Evolutionary conservation across 1,140 invertebrate species (phyloP), one percentile per base, ranked within the genome.

Genomic region (Physella acuta): DNA sequence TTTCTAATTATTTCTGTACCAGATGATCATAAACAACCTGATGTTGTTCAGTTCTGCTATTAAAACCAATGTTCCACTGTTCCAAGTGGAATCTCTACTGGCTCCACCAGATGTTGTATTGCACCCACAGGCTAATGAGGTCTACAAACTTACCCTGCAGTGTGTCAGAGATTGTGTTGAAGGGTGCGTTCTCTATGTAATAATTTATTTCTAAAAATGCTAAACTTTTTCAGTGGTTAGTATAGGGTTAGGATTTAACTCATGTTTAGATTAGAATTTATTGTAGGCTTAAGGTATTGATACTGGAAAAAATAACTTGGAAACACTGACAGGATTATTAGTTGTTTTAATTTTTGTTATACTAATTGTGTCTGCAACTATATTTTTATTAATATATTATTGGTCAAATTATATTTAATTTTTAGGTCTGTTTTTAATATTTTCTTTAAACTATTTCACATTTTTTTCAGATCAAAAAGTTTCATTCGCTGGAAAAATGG

Each of bases 401-500:
- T n/a, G n/a, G n/a, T n/a, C n/a, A n/a, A n/a, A n/a, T n/a, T n/a
- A n/a, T n/a, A n/a, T n/a, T n/a, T n/a, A n/a, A n/a, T n/a, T n/a
- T n/a, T n/a, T n/a, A n/a, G n/a, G n/a, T n/a, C n/a, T n/a, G n/a
- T n/a, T n/a, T n/a, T n/a, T n/a, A n/a, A n/a, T n/a, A n/a, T n/a
- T n/a, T n/a, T n/a, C n/a, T n/a, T n/a, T n/a, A n/a, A n/a, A n/a
- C n/a, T n/a, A n/a, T n/a, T n/a, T n/a, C n/a, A n/a, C n/a, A n/a
- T n/a, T n/a, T n/a, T n/a, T n/a, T n/a, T n/a, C n/a, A 91, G 90
- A 72, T 81, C 93, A 3, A 92, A 91, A 78, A 75, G 85, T 5
- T 93, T 95, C 81, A 87, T 90, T 0, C 89, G 93, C 11, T 95
- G 93, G 93, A 92, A 93, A 90, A 86, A 90, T 71, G 89, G 90